phyloP scores from a whole-genome alignment of 2,797 vertebrate species.

The Rallus crepitans region DNA sequence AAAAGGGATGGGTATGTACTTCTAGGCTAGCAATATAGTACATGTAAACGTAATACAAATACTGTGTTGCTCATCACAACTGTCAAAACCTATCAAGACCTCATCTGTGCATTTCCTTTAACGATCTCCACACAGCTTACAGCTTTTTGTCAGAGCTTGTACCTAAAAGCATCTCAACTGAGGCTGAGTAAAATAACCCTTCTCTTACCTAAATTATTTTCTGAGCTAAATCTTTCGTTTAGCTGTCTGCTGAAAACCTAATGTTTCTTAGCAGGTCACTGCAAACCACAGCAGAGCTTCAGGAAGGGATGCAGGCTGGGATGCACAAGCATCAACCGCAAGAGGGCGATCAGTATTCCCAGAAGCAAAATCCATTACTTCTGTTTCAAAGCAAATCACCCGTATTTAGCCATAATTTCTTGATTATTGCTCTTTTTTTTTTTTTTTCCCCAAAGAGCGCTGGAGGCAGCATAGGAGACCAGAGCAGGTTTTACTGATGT shows the following conservation, averaged over 20 bases:
- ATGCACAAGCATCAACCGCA: fast-evolving
- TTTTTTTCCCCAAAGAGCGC: not conserved
- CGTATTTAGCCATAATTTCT: not conserved
- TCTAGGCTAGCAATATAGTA: not conserved
- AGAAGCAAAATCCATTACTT: not conserved
- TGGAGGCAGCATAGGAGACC: not conserved
- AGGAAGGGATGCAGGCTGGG: not conserved
- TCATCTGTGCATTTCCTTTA: not conserved
- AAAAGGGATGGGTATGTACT: not conserved
- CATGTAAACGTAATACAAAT: not conserved
- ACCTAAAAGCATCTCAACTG: not conserved
- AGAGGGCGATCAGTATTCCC: not conserved
- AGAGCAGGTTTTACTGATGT: no score
- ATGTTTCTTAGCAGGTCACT: not conserved
- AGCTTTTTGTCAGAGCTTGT: not conserved
- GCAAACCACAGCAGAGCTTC: not conserved
- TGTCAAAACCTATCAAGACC: not conserved
- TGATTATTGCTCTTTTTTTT: not conserved
- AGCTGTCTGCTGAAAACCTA: not conserved
- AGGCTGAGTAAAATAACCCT: not conserved
- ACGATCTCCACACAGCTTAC: not conserved
- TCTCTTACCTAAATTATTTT: not conserved
- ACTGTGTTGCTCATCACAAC: fast-evolving
- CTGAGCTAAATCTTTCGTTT: not conserved
- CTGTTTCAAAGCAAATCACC: not conserved